Percentiles rank a stretch among this genome's conserved stretches.
Evolutionary conservation across 2,113 vertebrate species (phyloP).

Genomic region (Megaceryle maxima): DNA sequence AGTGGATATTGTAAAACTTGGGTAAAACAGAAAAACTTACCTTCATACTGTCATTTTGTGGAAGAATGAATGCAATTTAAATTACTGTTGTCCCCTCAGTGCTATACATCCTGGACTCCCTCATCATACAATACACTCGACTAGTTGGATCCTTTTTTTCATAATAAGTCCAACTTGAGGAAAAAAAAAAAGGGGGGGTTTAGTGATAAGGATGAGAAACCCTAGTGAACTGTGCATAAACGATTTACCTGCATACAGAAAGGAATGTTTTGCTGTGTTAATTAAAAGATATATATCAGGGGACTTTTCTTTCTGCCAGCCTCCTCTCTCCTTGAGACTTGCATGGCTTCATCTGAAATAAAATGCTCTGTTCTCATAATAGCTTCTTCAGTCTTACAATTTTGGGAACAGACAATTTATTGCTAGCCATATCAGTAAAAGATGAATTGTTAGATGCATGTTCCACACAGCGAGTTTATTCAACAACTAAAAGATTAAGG

Average conservation of each 20-base stretch:
- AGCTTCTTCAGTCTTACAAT: slow-evolving; percentile 31
- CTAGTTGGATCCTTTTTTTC: background rate
- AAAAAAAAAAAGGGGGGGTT: background rate
- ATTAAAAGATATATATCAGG: slow-evolving; percentile 58
- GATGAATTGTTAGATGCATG: slow-evolving; percentile 24
- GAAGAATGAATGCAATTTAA: slow-evolving; percentile 25
- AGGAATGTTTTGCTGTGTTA: slow-evolving; percentile 30
- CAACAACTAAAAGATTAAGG: slow-evolving; percentile 32
- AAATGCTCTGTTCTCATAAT: slow-evolving; percentile 15
- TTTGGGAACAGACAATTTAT: slow-evolving; percentile 25
- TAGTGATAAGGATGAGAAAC: slow-evolving; percentile 18
- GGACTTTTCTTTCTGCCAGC: slow-evolving; percentile 4
- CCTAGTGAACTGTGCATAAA: background rate
- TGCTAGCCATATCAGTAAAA: background rate
- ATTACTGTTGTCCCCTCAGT: background rate
- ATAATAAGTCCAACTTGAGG: background rate
- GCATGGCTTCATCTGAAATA: slow-evolving; percentile 20
- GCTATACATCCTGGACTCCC: background rate
- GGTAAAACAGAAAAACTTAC: background rate
- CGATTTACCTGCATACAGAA: background rate
- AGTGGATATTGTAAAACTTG: background rate
- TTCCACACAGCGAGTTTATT: slow-evolving; percentile 38
- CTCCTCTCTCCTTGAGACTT: slow-evolving; percentile 34
- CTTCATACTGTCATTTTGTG: background rate
- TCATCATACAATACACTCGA: background rate